Evolutionary conservation across 2,888 invertebrate genomes (phyloP), one percentile per base, ranked within the genome.

Genomic region (Callyntrura sp.): DNA sequence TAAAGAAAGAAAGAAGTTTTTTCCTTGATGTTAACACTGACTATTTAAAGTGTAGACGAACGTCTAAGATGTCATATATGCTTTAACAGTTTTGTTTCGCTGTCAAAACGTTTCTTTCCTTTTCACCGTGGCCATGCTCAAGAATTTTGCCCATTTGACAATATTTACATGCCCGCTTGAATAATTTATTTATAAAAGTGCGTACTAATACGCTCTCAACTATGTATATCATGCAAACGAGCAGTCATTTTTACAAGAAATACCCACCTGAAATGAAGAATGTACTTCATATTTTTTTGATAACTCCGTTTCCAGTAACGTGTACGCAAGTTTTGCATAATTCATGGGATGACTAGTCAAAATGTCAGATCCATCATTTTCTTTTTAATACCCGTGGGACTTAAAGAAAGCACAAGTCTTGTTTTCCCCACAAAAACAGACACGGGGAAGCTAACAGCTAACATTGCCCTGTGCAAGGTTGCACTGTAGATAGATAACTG

Each of bases 341-440:
- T 90, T 90, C 81, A 90, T 86, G 76, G 6, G 73, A 73, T 62
- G 81, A 60, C 82, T 85, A 90, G 90, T 90, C 90, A 90, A 90
- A 90, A 90, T 90, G 90, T 90, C 90, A 90, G 90, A 90, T 90
- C 90, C 82, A 90, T 90, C 90, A 86, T 90, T 90, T 90, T 76
- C 85, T 62, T 28, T 62, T 28, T 73, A 55, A 81, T 85, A 86
- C 90, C 90, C 90, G 12, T 48, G 90, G 62, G 90, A 86, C 82
- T 65, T 62, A 23, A 90, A 82, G 90, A 73, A 73, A 85, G 68
- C 62, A 78, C 11, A 88, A 78, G 84, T 89, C 78, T 78, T 84
- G 73, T 23, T 79, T 62, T 35, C 51, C 55, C 76, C 51, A 51
- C 35, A 70, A 73, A 57, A 68, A 17, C 28, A 55, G n/a, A n/a